Conservation (phyloP, 2,113 vertebrate genomes). For the Ameiurus melas region DNA sequence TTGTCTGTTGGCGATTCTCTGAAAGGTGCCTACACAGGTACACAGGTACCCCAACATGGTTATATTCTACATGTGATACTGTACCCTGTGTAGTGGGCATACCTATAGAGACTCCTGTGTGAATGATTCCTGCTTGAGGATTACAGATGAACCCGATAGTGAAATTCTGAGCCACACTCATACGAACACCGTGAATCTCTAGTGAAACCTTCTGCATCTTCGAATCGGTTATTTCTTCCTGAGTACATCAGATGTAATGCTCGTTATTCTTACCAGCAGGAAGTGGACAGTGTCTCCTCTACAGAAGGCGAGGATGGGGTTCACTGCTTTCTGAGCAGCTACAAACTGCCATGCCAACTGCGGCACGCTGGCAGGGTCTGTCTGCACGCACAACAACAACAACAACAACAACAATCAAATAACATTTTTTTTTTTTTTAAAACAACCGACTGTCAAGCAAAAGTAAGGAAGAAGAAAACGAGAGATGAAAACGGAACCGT, state of each 20-base stretch:
- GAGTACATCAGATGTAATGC: neutral
- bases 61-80: too few species aligned
- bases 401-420: neutral
- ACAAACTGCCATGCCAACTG: conserved; percentile 96
- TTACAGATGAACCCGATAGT: neutral
- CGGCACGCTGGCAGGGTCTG: conserved; percentile 92
- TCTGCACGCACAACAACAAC: conserved; percentile 67
- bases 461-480: neutral
- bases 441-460: neutral
- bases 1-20: neutral
- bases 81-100: neutral
- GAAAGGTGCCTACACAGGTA: too few species aligned
- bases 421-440: too few species aligned
- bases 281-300: conserved; percentile 93
- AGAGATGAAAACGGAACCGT: neutral
- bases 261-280: conserved; percentile 77
- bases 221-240: neutral
- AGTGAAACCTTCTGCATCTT: too few species aligned
- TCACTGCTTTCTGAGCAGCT: conserved; percentile 82
- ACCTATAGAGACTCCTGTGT: neutral
- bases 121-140: neutral
- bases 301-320: conserved; percentile 93
- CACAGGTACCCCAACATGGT: neutral
- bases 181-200: neutral
- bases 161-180: neutral